Percentiles rank a stretch among this genome's conserved stretches.
Conservation (phyloP, 1,140 invertebrate genomes). For the Conus ventricosus region DNA sequence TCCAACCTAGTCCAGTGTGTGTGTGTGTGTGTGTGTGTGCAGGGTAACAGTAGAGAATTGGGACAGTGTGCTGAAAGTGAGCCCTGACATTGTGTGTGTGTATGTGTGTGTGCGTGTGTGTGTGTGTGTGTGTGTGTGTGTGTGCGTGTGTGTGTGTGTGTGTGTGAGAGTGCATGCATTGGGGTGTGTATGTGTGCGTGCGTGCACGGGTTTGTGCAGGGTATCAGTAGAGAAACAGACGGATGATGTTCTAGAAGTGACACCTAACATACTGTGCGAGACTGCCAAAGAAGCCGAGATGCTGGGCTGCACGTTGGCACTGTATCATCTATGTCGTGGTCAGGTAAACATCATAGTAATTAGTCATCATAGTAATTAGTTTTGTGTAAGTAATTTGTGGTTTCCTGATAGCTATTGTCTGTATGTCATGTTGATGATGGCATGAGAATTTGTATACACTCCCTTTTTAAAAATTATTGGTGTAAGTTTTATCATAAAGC, state of each 20-base stretch:
- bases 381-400: too few relatives aligned
- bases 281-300: constrained; percentile 71
- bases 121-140: background rate
- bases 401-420: too few relatives aligned
- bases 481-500: too few relatives aligned
- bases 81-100: background rate
- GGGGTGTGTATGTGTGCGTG: too few relatives aligned
- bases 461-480: too few relatives aligned
- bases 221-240: constrained; percentile 61
- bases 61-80: background rate
- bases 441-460: too few relatives aligned
- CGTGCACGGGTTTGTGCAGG: constrained; percentile 40
- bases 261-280: constrained; percentile 68
- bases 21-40: constrained; percentile 11
- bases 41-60: too few relatives aligned
- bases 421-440: too few relatives aligned
- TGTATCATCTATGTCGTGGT: constrained; percentile 71
- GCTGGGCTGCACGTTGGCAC: constrained; percentile 65
- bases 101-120: background rate
- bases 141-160: background rate
- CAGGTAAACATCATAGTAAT: constrained; percentile 51
- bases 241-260: constrained; percentile 59
- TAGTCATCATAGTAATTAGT: background rate
- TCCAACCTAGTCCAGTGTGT: background rate
- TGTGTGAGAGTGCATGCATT: too few relatives aligned